These are phyloP conservation scores for Cryptocephalus primarius DNA, from an alignment of 2,888 invertebrate genomes.

Conservation along the genomic window DNA sequence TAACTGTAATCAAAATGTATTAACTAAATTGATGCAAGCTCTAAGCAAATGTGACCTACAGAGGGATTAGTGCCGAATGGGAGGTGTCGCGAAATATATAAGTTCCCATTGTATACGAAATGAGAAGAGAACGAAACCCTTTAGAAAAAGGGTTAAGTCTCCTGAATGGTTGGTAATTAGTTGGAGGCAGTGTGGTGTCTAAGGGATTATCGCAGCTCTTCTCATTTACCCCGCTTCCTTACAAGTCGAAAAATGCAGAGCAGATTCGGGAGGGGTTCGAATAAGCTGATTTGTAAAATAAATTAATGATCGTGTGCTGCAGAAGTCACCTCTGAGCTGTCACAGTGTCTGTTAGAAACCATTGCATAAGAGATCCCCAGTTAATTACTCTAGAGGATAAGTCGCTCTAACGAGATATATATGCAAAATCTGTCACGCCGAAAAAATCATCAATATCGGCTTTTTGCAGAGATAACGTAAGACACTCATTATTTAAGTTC, in stretches of 20 bases:
- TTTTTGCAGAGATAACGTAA: too few relatives aligned
- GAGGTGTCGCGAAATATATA: conserved; percentile 15
- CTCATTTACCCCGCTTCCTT: conserved; percentile 31
- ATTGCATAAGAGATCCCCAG: conserved; percentile 29
- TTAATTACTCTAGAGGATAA: conserved; percentile 37
- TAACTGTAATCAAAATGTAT: neutral
- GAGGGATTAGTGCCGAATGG: conserved; percentile 11
- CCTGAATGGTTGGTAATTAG: conserved; percentile 29
- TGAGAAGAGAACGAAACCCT: conserved; percentile 13
- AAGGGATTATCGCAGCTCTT: conserved; percentile 33
- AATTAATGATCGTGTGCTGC: conserved; percentile 38
- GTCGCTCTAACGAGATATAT: conserved; percentile 36
- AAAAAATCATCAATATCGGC: conserved; percentile 13
- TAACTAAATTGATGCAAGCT: conserved; percentile 3
- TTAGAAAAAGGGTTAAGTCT: conserved; percentile 25
- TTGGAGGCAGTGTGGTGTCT: conserved; percentile 26
- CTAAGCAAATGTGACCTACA: conserved; percentile 18
- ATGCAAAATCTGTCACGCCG: conserved; percentile 29
- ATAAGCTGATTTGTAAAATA: conserved; percentile 40
- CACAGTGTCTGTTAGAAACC: conserved; percentile 36
- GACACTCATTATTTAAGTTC: too few relatives aligned
- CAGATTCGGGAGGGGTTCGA: conserved; percentile 28
- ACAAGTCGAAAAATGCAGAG: conserved; percentile 33
- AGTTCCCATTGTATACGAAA: conserved; percentile 10
- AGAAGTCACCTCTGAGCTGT: conserved; percentile 37